Base-by-base conservation (phyloP, 2,888 invertebrate genomes). In the Portevinia maculata region DNA sequence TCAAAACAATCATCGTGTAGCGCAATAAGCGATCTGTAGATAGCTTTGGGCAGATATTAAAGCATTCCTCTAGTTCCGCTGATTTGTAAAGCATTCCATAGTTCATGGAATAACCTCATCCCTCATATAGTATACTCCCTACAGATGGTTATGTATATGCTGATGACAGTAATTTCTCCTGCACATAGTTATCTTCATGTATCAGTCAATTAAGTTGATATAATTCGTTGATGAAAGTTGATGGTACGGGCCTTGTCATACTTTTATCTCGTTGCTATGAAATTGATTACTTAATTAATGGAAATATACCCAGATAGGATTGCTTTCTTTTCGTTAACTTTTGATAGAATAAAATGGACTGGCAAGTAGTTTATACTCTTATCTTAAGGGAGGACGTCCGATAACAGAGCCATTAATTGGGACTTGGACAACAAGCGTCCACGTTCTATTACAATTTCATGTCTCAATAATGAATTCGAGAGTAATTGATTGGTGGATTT, bases 271-370 rank as follows among this genome's bases (percentile, higher is more conserved):
- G 9, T 52, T 52, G 13, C 15, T 13, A 34, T 34, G 21, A 28
- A 59, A 75, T 75, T 59, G 28, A 37, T 60, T 75, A 44, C 46
- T 15, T 8, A 52, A 59, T 32, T 48, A 57, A 7, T 1, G 55
- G 46, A 39, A 2, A 24, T 5, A 24, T 34, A 60, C 28, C 48
- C 37, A 53, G 19, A 53, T 24, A 53, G 11, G 44, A 24, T 30
- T 50, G 57, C 52, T 32, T 39, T 67, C 9, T 37, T 55, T 48
- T 50, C 55, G 34, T 64, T 71, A 78, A 64, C 34, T 59, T 59
- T 78, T 71, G 71, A 78, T 78, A 30, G 46, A 64, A 71, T 65
- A 64, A 71, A 71, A 59, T 71, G 71, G 71, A 46, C 57, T 46
- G 60, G 52, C 59, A 78, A 64, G 41, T 44, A 78, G 64, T 64